Conservation (phyloP, 2,113 vertebrate species). For the Hassar affinis region DNA sequence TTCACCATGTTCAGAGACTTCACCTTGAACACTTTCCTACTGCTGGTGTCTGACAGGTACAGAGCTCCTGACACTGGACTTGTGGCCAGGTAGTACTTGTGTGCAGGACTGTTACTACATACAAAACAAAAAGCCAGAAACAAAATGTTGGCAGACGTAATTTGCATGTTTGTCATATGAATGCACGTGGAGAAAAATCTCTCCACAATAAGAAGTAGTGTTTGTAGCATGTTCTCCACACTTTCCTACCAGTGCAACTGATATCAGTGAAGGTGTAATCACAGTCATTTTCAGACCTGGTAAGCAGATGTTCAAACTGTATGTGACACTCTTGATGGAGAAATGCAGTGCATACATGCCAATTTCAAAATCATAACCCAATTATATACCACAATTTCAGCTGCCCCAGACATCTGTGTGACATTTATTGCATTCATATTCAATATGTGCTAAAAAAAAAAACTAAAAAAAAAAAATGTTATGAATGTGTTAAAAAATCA, state of each 20-base stretch:
- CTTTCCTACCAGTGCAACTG: neutral
- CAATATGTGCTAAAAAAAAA: neutral
- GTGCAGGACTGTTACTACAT: conserved; percentile 89
- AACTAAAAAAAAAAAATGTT: no score
- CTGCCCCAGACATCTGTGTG: neutral
- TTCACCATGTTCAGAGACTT: conserved; percentile 85
- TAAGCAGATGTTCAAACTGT: neutral
- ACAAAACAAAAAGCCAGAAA: conserved; percentile 12
- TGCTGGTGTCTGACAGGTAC: conserved; percentile 96
- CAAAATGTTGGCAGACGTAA: neutral
- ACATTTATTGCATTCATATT: conserved; percentile 10
- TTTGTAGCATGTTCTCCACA: neutral
- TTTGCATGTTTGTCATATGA: neutral
- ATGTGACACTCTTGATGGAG: neutral
- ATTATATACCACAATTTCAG: neutral
- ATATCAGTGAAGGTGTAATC: neutral
- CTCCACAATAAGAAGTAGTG: neutral
- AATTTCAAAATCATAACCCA: neutral
- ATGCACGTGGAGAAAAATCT: neutral
- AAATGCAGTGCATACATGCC: neutral
- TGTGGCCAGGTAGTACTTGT: conserved; percentile 95
- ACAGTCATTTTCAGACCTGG: neutral
- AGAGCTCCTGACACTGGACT: conserved; percentile 87
- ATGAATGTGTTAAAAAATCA: conserved; percentile 30
- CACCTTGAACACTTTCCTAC: conserved; percentile 90